Evolutionary conservation across 2,113 vertebrate species (phyloP).

Genomic region (Microcebus murinus): DNA sequence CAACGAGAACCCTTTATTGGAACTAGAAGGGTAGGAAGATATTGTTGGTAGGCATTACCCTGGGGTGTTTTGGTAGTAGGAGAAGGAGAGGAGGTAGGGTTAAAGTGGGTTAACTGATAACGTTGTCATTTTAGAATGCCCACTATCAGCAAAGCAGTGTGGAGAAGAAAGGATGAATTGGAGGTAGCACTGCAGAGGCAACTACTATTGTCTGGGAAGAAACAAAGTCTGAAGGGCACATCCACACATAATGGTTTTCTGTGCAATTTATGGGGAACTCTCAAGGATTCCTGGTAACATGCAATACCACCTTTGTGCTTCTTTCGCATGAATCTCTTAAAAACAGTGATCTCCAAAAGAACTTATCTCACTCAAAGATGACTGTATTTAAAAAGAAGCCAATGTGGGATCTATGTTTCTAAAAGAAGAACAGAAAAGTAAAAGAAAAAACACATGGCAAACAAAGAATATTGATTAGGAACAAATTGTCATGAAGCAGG

Average conservation of each 20-base stretch:
- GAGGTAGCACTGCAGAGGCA: rapidly evolving
- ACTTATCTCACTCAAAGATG: neutral
- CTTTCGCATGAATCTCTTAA: neutral
- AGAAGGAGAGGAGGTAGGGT: neutral
- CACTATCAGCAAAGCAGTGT: neutral
- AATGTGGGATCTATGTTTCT: neutral
- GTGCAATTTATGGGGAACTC: neutral
- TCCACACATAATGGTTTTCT: rapidly evolving
- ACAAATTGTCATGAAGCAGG: neutral
- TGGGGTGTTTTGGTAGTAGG: neutral
- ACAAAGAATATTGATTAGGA: neutral
- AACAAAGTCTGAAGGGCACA: neutral
- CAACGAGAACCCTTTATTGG: neutral
- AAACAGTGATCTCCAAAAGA: neutral
- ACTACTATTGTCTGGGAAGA: neutral
- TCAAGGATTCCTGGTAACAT: neutral
- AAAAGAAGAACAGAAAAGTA: neutral
- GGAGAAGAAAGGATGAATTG: neutral
- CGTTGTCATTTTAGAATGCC: neutral
- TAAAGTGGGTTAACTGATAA: neutral
- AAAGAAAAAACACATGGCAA: neutral
- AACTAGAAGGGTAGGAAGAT: neutral
- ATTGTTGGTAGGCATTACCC: neutral
- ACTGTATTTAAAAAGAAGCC: neutral
- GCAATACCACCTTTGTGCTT: neutral